A percentile compares a stretch with the other conserved stretches of the same genome.
These are phyloP conservation scores for Aplocera efformata DNA, from an alignment of 2,888 invertebrate genomes.

Conservation along the genomic window DNA sequence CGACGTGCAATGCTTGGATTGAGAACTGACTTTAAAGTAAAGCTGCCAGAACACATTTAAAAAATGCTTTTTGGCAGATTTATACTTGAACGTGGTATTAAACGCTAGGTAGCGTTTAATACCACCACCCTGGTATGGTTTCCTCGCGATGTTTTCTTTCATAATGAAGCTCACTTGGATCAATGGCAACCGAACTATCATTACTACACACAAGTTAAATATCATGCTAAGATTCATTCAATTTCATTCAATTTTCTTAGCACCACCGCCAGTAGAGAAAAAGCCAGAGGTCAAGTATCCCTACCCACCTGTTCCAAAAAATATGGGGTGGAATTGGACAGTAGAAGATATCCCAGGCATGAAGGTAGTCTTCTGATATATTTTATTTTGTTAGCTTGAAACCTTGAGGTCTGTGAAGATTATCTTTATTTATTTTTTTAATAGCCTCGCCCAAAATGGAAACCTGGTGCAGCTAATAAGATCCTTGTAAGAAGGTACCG, in stretches of 20 bases:
- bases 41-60: too few relatives aligned
- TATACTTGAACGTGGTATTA: too few relatives aligned
- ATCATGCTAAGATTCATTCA: too few relatives aligned
- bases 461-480: slow-evolving; percentile 66
- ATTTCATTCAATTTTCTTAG: slow-evolving; percentile 32
- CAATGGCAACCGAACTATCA: too few relatives aligned
- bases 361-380: slow-evolving; percentile 45
- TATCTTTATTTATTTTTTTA: slow-evolving; percentile 22
- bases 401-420: not conserved
- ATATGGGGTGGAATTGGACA: slow-evolving; percentile 75
- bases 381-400: not conserved
- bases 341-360: slow-evolving; percentile 68
- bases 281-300: slow-evolving; percentile 46
- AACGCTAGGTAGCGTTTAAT: too few relatives aligned
- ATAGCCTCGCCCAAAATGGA: slow-evolving; percentile 68
- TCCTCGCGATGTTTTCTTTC: too few relatives aligned
- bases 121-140: too few relatives aligned
- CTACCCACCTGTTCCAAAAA: slow-evolving; percentile 60
- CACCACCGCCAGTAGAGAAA: slow-evolving; percentile 34
- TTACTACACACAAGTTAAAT: too few relatives aligned
- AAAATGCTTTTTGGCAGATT: too few relatives aligned
- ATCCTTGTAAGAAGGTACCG: slow-evolving; percentile 60
- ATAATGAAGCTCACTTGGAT: too few relatives aligned
- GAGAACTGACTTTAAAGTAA: too few relatives aligned
- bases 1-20: too few relatives aligned